These are phyloP conservation scores for Dolomedes plantarius DNA, from an alignment of 2,888 invertebrate species.

Conservation along the genomic window DNA sequence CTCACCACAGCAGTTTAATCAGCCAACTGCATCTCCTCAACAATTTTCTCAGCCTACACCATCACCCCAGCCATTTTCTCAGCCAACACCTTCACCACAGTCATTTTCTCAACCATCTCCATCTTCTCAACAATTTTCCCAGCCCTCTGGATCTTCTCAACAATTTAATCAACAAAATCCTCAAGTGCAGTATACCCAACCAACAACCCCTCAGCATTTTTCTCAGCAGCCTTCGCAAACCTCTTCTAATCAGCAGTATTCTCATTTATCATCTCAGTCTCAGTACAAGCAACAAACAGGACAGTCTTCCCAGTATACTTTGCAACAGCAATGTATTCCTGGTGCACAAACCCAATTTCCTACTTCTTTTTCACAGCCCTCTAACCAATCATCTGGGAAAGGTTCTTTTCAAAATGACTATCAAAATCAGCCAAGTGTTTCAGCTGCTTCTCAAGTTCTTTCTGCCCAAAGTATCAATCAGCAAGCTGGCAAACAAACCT, in stretches of 20 bases:
- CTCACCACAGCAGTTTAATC: conserved; percentile 24
- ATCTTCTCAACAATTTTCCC: conserved; percentile 28
- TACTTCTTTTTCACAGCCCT: conserved; percentile 33
- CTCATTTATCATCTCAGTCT: not conserved
- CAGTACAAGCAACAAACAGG: conserved; percentile 51
- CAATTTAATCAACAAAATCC: conserved; percentile 39
- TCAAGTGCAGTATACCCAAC: not conserved
- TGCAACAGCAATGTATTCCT: conserved; percentile 21
- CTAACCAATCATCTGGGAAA: conserved; percentile 36
- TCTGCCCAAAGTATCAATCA: conserved; percentile 22
- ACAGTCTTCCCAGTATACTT: conserved; percentile 36
- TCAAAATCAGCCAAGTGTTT: conserved; percentile 24
- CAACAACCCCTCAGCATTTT: conserved; percentile 37
- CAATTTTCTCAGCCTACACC: conserved; percentile 31
- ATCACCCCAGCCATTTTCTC: conserved; percentile 40
- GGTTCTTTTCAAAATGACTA: conserved; percentile 46
- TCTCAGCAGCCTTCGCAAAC: conserved; percentile 25
- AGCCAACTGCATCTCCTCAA: conserved; percentile 24
- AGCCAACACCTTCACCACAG: conserved; percentile 19
- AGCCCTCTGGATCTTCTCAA: conserved; percentile 8
- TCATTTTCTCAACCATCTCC: conserved; percentile 21
- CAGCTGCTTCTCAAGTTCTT: conserved; percentile 19
- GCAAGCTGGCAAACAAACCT: conserved; percentile 23
- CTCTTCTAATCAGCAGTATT: not conserved
- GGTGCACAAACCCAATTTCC: conserved; percentile 31